Percentiles rank a stretch among this genome's conserved stretches.
These are phyloP conservation scores for Apeira syringaria DNA, from an alignment of 2,888 invertebrate genomes.

Conservation along the genomic window DNA sequence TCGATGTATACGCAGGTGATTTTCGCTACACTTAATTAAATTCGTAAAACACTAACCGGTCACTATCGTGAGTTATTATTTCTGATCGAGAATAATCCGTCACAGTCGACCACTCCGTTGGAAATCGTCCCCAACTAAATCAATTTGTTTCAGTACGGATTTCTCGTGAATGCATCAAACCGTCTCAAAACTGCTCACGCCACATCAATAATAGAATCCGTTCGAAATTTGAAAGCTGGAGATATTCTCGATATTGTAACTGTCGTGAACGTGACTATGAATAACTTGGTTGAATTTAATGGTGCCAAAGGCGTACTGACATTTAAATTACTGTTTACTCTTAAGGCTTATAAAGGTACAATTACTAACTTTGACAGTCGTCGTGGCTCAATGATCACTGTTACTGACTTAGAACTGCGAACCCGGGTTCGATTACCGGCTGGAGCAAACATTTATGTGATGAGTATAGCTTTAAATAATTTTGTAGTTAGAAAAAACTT, in stretches of 20 bases:
- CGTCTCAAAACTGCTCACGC: slow-evolving; percentile 31
- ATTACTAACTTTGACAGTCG: no score
- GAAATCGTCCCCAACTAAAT: slow-evolving; percentile 58
- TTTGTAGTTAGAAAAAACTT: no score
- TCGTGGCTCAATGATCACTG: no score
- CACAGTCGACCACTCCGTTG: slow-evolving; percentile 53
- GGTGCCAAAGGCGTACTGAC: not conserved
- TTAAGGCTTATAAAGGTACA: no score
- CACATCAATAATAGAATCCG: slow-evolving; percentile 9
- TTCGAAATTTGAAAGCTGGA: slow-evolving; percentile 10
- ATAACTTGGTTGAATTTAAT: not conserved
- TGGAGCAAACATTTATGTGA: no score
- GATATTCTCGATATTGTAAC: not conserved
- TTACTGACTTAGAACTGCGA: no score
- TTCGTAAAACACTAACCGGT: slow-evolving; percentile 27
- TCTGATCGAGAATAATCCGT: slow-evolving; percentile 53
- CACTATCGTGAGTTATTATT: slow-evolving; percentile 33
- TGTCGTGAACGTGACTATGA: slow-evolving; percentile 4
- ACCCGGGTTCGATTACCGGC: no score
- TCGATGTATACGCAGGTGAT: not conserved
- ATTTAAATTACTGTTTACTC: no score
- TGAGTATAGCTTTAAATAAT: no score
- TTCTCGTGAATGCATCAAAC: slow-evolving; percentile 31
- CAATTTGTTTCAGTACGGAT: slow-evolving; percentile 51
- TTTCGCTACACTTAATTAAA: slow-evolving; percentile 20